Evolutionary conservation across 2,113 vertebrate genomes (phyloP).

Genomic region (Actenoides lindsayi): DNA sequence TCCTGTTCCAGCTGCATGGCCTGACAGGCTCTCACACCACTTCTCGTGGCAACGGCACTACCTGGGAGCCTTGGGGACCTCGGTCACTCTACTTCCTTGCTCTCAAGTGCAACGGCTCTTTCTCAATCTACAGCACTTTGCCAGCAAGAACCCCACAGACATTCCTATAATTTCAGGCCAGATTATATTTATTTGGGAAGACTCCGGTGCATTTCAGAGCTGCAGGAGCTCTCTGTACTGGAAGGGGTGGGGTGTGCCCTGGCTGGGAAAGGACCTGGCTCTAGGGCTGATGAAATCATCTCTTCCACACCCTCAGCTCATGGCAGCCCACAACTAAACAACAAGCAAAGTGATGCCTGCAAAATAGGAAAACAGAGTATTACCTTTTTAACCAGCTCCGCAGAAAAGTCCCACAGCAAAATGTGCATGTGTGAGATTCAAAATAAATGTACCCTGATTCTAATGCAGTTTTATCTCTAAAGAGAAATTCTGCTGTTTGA

Average conservation of each 20-base stretch:
- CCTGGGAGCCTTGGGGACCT: background rate
- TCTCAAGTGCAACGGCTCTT: rapidly evolving
- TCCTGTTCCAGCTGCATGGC: background rate
- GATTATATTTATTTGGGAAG: background rate
- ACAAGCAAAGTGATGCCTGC: background rate
- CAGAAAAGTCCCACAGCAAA: background rate
- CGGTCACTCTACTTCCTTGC: rapidly evolving
- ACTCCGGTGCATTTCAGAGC: background rate
- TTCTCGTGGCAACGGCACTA: background rate
- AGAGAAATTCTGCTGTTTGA: background rate
- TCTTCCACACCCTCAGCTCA: slow-evolving; percentile 37
- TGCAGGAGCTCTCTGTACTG: background rate
- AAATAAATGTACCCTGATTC: background rate
- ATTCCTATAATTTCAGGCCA: background rate
- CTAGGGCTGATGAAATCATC: slow-evolving; percentile 35
- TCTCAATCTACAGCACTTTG: background rate
- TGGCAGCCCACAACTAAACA: background rate
- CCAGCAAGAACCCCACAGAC: background rate
- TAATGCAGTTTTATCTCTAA: background rate
- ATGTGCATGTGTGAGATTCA: background rate
- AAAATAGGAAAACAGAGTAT: background rate
- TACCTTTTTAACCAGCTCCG: background rate
- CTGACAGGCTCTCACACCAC: background rate
- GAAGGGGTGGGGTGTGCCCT: background rate
- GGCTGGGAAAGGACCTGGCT: slow-evolving; percentile 10